Conservation (phyloP, 2,113 vertebrate genomes). For the Pangasianodon hypophthalmus region DNA sequence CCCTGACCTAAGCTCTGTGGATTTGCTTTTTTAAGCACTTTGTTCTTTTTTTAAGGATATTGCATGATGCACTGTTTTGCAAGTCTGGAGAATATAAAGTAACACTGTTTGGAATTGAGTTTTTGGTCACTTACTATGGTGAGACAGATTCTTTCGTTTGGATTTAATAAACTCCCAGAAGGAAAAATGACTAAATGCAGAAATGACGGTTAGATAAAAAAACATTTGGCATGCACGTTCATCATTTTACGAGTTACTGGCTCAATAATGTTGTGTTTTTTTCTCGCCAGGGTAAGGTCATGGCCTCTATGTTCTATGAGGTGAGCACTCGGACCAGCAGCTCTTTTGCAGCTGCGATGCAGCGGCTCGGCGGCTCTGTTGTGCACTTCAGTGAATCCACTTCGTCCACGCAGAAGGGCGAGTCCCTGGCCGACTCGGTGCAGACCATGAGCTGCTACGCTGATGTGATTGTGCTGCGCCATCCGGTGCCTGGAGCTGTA, state of each 20-base stretch:
- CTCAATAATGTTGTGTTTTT: not conserved
- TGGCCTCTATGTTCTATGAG: constrained; percentile 98
- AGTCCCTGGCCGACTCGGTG: constrained; percentile 89
- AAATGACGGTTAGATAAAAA: not conserved
- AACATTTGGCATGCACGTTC: not conserved
- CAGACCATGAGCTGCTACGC: constrained; percentile 97
- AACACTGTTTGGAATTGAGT: too few relatives aligned
- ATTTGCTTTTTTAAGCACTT: not conserved
- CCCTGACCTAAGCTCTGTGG: not conserved
- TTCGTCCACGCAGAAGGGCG: constrained; percentile 92
- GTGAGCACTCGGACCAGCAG: constrained; percentile 95
- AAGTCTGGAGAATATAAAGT: not conserved
- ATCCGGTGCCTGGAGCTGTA: constrained; percentile 87
- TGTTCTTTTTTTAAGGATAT: not conserved
- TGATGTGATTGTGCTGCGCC: constrained; percentile 89
- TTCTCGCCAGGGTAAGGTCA: constrained; percentile 85
- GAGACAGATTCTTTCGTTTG: not conserved
- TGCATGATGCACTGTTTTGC: not conserved
- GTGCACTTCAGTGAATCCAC: constrained; percentile 90
- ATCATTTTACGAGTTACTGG: not conserved
- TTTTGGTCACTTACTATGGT: too few relatives aligned
- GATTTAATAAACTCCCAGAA: not conserved
- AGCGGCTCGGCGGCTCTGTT: constrained; percentile 87
- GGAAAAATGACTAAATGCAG: not conserved
- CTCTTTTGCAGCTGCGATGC: constrained; percentile 92